These are phyloP conservation scores for Cyaniris semiargus DNA, from an alignment of 2,888 invertebrate species.

Conservation along the genomic window DNA sequence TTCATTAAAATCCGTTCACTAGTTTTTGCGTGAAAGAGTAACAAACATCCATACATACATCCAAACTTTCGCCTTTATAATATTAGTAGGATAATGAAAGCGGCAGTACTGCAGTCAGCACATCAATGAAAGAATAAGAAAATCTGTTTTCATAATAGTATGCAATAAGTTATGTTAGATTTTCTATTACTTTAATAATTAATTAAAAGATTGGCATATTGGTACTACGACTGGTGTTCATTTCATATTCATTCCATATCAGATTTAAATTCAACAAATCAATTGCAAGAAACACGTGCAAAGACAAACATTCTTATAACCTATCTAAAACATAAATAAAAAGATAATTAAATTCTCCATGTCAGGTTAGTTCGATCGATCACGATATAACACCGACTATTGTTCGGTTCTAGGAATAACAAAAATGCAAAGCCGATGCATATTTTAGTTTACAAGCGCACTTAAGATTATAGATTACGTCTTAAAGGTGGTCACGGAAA, in stretches of 20 bases:
- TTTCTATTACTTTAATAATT: background rate
- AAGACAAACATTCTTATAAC: background rate
- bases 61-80: too few relatives aligned
- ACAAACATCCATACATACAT: too few relatives aligned
- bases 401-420: slow-evolving; percentile 38
- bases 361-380: slow-evolving; percentile 28
- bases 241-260: background rate
- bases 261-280: background rate
- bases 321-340: background rate
- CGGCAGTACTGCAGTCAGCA: slow-evolving; percentile 2
- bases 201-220: background rate
- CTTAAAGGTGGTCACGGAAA: slow-evolving; percentile 31
- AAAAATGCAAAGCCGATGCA: slow-evolving; percentile 37
- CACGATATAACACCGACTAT: slow-evolving; percentile 31
- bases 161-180: background rate
- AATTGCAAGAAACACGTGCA: background rate
- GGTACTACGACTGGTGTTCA: background rate
- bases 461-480: slow-evolving; percentile 42
- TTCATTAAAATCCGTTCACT: too few relatives aligned
- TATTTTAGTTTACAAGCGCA: slow-evolving; percentile 44
- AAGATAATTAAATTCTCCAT: slow-evolving; percentile 6
- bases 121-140: background rate
- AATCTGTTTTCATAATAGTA: background rate
- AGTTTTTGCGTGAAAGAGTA: too few relatives aligned
- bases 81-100: too few relatives aligned